Evolutionary conservation across 64 coral and sea anemone species (phyloP), one percentile per base, ranked within the genome.

Genomic region (Pocillopora damicornis): DNA sequence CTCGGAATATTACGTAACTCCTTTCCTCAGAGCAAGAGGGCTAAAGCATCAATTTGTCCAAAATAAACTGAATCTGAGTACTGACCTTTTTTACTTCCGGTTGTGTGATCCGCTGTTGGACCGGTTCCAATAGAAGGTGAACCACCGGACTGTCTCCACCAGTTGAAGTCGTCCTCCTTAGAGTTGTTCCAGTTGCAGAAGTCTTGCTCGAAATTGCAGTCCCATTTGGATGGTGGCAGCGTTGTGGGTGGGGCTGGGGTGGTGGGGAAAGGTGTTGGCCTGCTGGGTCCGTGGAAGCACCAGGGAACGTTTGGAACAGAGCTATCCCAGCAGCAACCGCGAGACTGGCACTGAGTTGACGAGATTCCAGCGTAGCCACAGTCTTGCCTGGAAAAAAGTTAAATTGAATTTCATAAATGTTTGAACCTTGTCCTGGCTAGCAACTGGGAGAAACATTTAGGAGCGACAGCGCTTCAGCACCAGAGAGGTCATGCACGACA

Each of bases 121-220:
- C 94, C 94, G 37, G 94, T 96, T 68, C 85, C 84, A 23, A 59
- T 18, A 1, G 91, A 93, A 14, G 69, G 37, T 18, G 94, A 86
- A 25, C 67, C 13, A 11, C 94, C 94, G 34, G 56, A 86, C 22
- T 68, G 14, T 61, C 94, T 96, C 1, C 25, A 8, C 94, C 94
- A 96, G 35, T 96, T 73, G 26, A 96, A 96, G 35, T 96, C 75
- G 59, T 96, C 94, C 75, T 96, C 94, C n/a, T 74, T 77, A 0
- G 94, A 93, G 72, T 96, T 92, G 67, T 96, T 96, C 94, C 94
- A 96, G 76, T 90, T 96, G 71, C 94, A 96, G 23, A 90, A 78
- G 15, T 73, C 80, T 2, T 45, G 64, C 62, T 96, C 94, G 74
- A 96, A 96, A 15, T 73, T 93, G 79, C 94, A 96, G 91, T 96